A percentile compares a stretch with the other conserved stretches of the same genome.
These are phyloP conservation scores for Caenorhabditis panamensis DNA, from an alignment of 2,888 invertebrate species.

Conservation along the genomic window DNA sequence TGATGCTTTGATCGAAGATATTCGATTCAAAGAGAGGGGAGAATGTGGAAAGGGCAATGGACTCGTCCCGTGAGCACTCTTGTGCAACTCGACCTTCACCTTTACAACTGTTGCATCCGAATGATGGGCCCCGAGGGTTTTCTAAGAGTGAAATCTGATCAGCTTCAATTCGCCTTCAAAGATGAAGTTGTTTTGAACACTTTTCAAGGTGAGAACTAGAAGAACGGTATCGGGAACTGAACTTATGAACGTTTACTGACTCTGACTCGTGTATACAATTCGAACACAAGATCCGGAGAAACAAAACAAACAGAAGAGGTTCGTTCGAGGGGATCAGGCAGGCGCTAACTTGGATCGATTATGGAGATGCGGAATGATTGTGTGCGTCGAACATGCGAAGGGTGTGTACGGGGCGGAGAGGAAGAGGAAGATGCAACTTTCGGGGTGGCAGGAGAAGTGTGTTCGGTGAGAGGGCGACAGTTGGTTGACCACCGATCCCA, in stretches of 20 bases:
- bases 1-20: too few relatives aligned
- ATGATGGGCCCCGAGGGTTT: neutral
- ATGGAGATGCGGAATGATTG: constrained; percentile 47
- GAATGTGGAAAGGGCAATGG: neutral
- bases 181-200: too few relatives aligned
- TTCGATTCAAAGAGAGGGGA: too few relatives aligned
- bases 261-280: neutral
- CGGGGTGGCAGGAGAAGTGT: constrained; percentile 38
- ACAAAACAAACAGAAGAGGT: constrained; percentile 6
- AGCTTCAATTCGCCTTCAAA: too few relatives aligned
- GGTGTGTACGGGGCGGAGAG: constrained; percentile 11
- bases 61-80: constrained; percentile 15
- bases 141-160: neutral
- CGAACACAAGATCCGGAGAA: constrained; percentile 1
- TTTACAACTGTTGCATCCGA: constrained; percentile 26
- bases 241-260: neutral
- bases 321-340: neutral
- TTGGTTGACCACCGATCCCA: constrained; percentile 28
- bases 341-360: constrained; percentile 33
- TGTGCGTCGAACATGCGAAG: constrained; percentile 23
- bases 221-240: too few relatives aligned
- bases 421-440: constrained; percentile 35
- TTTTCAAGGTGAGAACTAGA: too few relatives aligned
- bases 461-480: constrained; percentile 49
- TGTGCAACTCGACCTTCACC: constrained; percentile 45